phyloP scores from a whole-genome alignment of 1,140 invertebrate species.

The Hylyphantes graminicola region DNA sequence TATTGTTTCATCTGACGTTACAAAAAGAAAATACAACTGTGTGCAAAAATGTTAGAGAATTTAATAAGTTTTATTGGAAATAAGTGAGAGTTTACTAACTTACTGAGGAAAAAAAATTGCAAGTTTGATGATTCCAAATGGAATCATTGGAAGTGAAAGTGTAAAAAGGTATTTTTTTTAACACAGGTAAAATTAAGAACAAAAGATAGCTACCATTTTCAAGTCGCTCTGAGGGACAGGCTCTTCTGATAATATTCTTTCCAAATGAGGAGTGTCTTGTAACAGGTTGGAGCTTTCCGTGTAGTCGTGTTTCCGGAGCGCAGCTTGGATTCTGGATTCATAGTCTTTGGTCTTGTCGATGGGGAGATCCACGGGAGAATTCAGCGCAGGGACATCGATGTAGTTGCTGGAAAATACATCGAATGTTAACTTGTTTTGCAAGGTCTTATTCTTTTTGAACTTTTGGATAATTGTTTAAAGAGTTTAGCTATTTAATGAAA shows the following conservation, averaged over 20 bases:
- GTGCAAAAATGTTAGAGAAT: too few species aligned
- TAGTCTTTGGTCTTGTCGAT: slow-evolving; percentile 49
- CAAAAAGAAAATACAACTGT: too few species aligned
- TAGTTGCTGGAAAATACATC: slow-evolving; percentile 24
- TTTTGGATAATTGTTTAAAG: background rate
- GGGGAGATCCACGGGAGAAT: slow-evolving; percentile 44
- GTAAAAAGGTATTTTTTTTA: too few species aligned
- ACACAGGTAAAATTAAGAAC: background rate
- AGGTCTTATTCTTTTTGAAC: background rate
- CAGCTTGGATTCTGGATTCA: slow-evolving; percentile 32
- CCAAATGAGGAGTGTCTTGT: slow-evolving; percentile 45
- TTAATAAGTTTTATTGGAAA: too few species aligned
- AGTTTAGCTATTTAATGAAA: too few species aligned
- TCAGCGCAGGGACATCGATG: slow-evolving; percentile 53
- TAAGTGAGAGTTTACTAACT: too few species aligned
- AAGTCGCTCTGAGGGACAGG: slow-evolving; percentile 22
- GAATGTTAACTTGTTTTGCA: background rate
- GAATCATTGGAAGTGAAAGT: too few species aligned
- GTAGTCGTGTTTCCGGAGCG: slow-evolving; percentile 15
- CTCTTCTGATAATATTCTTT: slow-evolving; percentile 46
- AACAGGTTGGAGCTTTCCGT: slow-evolving; percentile 37
- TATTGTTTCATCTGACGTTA: too few species aligned
- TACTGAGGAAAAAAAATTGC: too few species aligned
- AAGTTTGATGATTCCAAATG: too few species aligned
- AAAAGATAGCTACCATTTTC: slow-evolving; percentile 38